Conservation (phyloP, 1,140 invertebrate genomes). For the Formica selysi region DNA sequence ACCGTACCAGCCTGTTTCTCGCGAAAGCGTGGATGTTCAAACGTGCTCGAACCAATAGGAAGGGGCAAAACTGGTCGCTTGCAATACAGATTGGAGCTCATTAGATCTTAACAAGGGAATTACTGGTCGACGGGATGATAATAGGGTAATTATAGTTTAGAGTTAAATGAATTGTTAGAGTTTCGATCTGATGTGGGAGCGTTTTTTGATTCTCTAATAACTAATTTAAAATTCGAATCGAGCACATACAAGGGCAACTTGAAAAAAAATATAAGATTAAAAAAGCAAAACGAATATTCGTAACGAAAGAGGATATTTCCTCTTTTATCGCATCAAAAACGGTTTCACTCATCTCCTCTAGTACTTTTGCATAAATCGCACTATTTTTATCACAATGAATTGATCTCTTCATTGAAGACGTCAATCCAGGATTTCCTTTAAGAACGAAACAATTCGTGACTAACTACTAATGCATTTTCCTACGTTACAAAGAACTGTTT, state of each 20-base stretch:
- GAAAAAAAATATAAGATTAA: not conserved
- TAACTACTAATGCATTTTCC: conserved; percentile 13
- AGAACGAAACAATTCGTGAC: conserved; percentile 14
- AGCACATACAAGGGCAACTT: not conserved
- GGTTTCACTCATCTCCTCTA: not conserved
- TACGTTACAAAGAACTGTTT: not conserved
- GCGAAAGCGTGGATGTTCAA: conserved; percentile 18
- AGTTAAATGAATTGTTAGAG: conserved; percentile 40
- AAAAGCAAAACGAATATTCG: not conserved
- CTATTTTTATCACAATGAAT: conserved; percentile 45
- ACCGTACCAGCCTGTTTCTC: conserved; percentile 8
- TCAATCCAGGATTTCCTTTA: no score
- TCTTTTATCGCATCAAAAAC: conserved; percentile 55
- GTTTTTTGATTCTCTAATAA: not conserved
- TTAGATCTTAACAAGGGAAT: conserved; percentile 70
- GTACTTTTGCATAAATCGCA: conserved; percentile 25
- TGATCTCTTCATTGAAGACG: conserved; percentile 8
- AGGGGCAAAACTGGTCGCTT: conserved; percentile 35
- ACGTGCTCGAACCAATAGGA: conserved; percentile 53
- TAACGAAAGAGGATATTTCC: conserved; percentile 21
- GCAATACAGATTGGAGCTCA: conserved; percentile 60
- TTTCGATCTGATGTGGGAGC: not conserved
- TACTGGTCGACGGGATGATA: conserved; percentile 57
- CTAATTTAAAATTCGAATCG: not conserved
- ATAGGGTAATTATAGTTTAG: conserved; percentile 64